phyloP scores from a whole-genome alignment of 1,140 invertebrate genomes.

The Triops longicaudatus region DNA sequence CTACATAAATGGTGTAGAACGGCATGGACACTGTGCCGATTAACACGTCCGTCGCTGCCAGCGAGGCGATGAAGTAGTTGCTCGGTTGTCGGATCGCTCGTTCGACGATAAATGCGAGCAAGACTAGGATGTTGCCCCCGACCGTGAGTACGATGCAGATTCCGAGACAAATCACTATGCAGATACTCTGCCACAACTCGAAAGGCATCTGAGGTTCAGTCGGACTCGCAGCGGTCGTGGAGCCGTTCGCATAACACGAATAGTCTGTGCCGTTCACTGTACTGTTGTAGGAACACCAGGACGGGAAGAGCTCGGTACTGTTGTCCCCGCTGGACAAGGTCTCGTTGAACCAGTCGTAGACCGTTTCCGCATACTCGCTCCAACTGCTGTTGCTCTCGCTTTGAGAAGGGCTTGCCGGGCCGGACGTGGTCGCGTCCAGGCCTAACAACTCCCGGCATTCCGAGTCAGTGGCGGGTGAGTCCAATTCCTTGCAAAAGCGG shows the following conservation, averaged over 20 bases:
- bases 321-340: constrained; percentile 17
- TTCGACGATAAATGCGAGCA: constrained; percentile 94
- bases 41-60: constrained; percentile 95
- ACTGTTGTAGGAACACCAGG: constrained; percentile 39
- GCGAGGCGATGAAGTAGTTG: constrained; percentile 98
- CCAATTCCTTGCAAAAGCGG: constrained; percentile 54
- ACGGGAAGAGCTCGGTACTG: constrained; percentile 36
- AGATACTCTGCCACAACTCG: constrained; percentile 77
- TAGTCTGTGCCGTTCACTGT: constrained; percentile 35
- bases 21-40: constrained; percentile 94
- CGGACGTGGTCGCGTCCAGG: constrained; percentile 30
- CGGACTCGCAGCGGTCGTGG: constrained; percentile 26
- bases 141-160: constrained; percentile 86
- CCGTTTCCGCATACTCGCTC: background rate
- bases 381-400: background rate
- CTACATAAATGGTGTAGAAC: constrained; percentile 90
- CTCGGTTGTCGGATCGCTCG: constrained; percentile 94
- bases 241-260: constrained; percentile 35
- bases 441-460: constrained; percentile 48
- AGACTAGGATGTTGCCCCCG: constrained; percentile 90
- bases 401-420: constrained; percentile 26
- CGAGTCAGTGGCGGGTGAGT: constrained; percentile 49
- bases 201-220: constrained; percentile 62
- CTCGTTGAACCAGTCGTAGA: constrained; percentile 17
- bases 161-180: constrained; percentile 81